Conservation (phyloP, 2,888 invertebrate species). For the Troglohyphantes excavatus region DNA sequence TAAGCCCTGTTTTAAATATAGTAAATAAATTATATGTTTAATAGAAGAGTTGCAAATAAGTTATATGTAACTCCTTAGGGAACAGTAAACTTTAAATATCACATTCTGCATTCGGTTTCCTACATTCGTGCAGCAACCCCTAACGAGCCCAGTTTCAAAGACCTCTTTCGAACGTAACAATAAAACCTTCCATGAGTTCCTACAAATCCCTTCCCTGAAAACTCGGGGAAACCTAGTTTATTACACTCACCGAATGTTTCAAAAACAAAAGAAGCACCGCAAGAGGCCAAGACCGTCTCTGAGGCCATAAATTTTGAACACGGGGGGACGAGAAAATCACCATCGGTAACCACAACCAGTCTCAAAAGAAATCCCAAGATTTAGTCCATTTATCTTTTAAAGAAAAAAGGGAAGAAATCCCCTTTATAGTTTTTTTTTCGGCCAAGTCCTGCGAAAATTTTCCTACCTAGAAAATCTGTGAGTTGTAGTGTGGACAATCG, state of each 20-base stretch:
- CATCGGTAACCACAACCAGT: conserved; percentile 59
- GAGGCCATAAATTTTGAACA: conserved; percentile 62
- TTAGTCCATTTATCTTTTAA: conserved; percentile 64
- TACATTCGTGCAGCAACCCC: too few species aligned
- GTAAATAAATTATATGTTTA: too few species aligned
- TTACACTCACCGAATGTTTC: conserved; percentile 48
- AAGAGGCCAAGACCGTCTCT: conserved; percentile 23
- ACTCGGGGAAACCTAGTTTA: conserved; percentile 36
- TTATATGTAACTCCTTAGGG: too few species aligned
- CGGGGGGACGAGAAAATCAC: conserved; percentile 52
- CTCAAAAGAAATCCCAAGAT: conserved; percentile 57
- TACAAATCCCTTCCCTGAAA: conserved; percentile 30
- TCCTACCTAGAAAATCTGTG: conserved; percentile 26
- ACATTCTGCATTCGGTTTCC: too few species aligned
- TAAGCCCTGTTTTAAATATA: too few species aligned
- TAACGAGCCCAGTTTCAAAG: too few species aligned
- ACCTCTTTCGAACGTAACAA: background rate
- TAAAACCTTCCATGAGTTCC: conserved; percentile 17
- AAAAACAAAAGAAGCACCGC: conserved; percentile 40
- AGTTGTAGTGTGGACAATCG: conserved; percentile 48
- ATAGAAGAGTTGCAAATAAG: too few species aligned
- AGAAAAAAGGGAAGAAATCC: conserved; percentile 28
- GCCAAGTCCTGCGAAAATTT: conserved; percentile 39
- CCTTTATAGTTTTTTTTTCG: background rate
- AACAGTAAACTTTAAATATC: too few species aligned